Evolutionary conservation across 2,888 invertebrate genomes (phyloP).

Genomic region (Xestoiulus laeticollis): DNA sequence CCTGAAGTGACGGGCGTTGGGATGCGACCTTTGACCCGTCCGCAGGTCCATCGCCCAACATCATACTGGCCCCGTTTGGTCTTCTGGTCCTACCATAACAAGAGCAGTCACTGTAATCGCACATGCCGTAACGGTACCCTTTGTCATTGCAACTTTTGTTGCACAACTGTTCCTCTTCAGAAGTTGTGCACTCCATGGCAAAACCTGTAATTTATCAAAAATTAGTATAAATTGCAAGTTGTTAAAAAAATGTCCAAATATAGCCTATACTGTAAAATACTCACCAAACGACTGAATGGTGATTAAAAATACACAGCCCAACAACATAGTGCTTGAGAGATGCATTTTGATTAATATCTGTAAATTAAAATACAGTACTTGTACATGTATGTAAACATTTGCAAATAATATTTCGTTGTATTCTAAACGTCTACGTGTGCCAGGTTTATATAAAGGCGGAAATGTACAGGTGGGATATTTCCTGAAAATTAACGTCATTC

Average conservation of each 20-base stretch:
- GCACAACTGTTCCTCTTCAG: constrained; percentile 7
- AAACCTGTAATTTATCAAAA: background rate
- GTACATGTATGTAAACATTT: background rate
- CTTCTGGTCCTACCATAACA: constrained; percentile 13
- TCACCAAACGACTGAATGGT: background rate
- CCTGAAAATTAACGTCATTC: background rate
- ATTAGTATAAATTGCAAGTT: too few species aligned
- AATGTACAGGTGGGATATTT: constrained; percentile 13
- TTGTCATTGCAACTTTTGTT: background rate
- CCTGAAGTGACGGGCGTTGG: background rate
- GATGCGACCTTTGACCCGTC: background rate
- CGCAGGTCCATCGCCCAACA: background rate
- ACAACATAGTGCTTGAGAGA: background rate
- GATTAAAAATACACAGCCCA: background rate
- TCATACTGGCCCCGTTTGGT: background rate
- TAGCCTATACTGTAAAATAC: too few species aligned
- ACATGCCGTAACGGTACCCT: constrained; percentile 47
- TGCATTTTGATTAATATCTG: background rate
- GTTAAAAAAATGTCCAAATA: too few species aligned
- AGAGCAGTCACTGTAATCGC: constrained; percentile 42
- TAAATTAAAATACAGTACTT: background rate
- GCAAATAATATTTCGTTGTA: background rate
- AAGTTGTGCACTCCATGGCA: constrained; percentile 9
- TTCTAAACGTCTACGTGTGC: too few species aligned
- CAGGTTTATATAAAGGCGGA: background rate